These are phyloP conservation scores for Mastomys coucha DNA, from an alignment of 2,113 vertebrate species.

Conservation along the genomic window DNA sequence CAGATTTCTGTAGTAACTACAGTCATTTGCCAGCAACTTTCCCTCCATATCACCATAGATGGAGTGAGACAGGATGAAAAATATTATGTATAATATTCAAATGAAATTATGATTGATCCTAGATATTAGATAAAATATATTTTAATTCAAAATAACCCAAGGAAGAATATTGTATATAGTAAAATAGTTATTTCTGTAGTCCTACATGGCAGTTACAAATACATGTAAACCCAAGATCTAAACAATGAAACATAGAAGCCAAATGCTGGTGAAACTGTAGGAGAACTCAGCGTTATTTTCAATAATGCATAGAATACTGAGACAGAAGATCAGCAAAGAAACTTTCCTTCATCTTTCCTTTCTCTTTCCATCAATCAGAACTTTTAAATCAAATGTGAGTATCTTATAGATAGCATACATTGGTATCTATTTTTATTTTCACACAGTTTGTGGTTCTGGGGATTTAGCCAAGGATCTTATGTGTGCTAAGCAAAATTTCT, in stretches of 20 bases:
- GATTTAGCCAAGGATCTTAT: background rate
- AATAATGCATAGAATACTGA: background rate
- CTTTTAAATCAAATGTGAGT: background rate
- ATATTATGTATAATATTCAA: background rate
- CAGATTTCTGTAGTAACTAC: background rate
- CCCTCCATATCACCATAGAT: background rate
- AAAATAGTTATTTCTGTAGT: background rate
- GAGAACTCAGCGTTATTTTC: background rate
- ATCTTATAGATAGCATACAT: background rate
- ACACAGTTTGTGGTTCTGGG: background rate
- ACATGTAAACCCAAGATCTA: background rate
- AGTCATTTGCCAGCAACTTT: background rate
- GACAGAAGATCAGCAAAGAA: background rate
- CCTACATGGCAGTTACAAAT: background rate
- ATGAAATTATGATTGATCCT: background rate
- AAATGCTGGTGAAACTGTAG: background rate
- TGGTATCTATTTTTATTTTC: background rate
- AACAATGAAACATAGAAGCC: background rate
- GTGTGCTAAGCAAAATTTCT: background rate
- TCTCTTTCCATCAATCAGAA: background rate
- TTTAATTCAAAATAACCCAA: background rate
- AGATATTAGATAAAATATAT: background rate
- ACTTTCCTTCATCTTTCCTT: background rate
- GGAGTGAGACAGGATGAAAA: background rate
- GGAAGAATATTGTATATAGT: background rate